Percentiles rank a stretch among this genome's conserved stretches.
Conservation (phyloP, 2,113 vertebrate genomes). For the Festucalex cinctus region DNA sequence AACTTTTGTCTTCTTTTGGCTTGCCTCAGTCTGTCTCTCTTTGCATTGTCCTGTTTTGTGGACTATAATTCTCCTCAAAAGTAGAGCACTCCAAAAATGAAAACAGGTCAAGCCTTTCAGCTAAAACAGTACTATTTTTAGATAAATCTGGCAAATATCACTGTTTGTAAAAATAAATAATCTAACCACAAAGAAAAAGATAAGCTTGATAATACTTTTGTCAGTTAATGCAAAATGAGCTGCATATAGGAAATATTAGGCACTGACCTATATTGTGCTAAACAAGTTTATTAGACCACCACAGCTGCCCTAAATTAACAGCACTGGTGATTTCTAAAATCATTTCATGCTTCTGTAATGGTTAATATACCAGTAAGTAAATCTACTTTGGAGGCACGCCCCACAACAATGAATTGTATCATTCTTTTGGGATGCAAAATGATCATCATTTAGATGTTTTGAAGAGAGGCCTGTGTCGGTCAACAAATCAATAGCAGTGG, state of each 20-base stretch:
- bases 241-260: background rate
- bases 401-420: too few relatives aligned
- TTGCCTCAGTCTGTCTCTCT: background rate
- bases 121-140: background rate
- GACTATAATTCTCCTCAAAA: background rate
- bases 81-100: background rate
- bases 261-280: background rate
- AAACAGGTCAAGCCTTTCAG: constrained; percentile 2
- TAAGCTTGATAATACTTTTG: background rate
- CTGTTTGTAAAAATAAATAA: background rate
- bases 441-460: too few relatives aligned
- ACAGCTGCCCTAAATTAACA: background rate
- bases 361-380: background rate
- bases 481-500: too few relatives aligned
- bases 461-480: too few relatives aligned
- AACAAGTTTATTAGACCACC: background rate
- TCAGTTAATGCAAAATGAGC: background rate
- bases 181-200: background rate
- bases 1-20: background rate
- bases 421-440: too few relatives aligned
- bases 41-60: background rate
- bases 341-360: background rate
- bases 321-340: background rate
- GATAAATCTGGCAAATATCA: background rate
- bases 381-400: background rate